phyloP scores from a whole-genome alignment of 2,797 vertebrate species.

The Gallinago nigripennis region DNA sequence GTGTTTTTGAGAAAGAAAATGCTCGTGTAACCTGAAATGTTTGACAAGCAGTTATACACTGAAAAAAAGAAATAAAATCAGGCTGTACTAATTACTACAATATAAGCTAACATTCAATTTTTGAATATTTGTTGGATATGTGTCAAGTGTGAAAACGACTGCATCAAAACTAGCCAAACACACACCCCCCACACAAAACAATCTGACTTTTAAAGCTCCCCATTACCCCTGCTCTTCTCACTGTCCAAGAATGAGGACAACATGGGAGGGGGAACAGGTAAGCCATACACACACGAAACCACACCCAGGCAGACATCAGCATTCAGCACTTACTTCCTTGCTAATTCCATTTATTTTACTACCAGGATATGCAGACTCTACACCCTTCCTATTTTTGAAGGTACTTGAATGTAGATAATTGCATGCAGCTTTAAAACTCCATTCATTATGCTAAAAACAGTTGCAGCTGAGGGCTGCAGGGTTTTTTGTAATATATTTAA shows the following conservation, averaged over 20 bases:
- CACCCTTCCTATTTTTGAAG: background rate
- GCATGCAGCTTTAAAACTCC: background rate
- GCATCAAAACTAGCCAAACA: background rate
- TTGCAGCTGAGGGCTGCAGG: background rate
- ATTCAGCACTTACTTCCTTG: background rate
- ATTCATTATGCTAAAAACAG: background rate
- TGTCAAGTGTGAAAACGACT: background rate
- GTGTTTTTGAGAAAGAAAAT: slow-evolving; percentile 97
- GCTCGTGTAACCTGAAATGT: slow-evolving; percentile 89
- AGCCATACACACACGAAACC: background rate
- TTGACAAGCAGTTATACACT: background rate
- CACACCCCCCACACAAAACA: no score
- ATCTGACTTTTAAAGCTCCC: background rate
- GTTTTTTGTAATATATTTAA: background rate
- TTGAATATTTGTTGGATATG: accelerated
- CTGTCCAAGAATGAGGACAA: background rate
- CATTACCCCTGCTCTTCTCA: background rate
- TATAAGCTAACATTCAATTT: background rate
- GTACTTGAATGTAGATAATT: background rate
- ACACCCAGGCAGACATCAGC: background rate
- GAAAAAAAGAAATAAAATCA: background rate
- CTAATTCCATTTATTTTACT: background rate
- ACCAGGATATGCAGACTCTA: background rate
- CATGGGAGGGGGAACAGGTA: background rate
- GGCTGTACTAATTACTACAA: background rate